phyloP scores from a whole-genome alignment of 2,113 vertebrate species.

The Eidolon helvum region DNA sequence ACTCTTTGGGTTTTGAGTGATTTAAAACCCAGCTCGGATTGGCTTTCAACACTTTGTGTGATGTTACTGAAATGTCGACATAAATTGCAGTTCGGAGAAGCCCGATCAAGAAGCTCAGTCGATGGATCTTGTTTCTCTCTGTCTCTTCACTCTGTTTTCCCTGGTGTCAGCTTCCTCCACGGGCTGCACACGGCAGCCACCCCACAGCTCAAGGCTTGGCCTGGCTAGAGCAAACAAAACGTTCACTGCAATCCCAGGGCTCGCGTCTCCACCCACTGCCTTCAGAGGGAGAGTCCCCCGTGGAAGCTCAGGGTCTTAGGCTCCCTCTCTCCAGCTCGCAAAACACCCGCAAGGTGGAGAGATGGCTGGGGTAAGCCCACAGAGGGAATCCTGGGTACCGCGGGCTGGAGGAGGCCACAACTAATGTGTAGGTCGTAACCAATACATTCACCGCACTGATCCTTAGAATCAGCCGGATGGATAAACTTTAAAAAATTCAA shows the following conservation, averaged over 20 bases:
- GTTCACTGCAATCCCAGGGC: background rate
- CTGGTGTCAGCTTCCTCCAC: background rate
- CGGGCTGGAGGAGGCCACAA: background rate
- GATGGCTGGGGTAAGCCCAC: background rate
- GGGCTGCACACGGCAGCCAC: fast-evolving
- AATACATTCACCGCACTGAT: background rate
- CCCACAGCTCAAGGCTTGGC: background rate
- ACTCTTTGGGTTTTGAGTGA: background rate
- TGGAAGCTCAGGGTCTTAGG: background rate
- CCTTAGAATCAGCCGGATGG: background rate
- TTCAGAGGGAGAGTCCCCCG: background rate
- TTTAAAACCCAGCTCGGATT: background rate
- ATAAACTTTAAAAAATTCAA: background rate
- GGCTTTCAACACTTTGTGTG: background rate
- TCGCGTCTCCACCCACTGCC: background rate
- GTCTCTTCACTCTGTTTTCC: background rate
- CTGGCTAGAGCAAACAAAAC: background rate
- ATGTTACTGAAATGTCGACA: background rate
- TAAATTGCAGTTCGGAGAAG: background rate
- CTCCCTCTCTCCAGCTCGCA: background rate
- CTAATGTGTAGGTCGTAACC: background rate
- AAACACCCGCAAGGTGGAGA: fast-evolving
- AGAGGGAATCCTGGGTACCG: background rate
- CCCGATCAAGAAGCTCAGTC: background rate
- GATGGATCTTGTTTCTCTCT: background rate